These are phyloP conservation scores for Gymnobelideus leadbeateri DNA, from an alignment of 2,113 vertebrate species.

Conservation along the genomic window DNA sequence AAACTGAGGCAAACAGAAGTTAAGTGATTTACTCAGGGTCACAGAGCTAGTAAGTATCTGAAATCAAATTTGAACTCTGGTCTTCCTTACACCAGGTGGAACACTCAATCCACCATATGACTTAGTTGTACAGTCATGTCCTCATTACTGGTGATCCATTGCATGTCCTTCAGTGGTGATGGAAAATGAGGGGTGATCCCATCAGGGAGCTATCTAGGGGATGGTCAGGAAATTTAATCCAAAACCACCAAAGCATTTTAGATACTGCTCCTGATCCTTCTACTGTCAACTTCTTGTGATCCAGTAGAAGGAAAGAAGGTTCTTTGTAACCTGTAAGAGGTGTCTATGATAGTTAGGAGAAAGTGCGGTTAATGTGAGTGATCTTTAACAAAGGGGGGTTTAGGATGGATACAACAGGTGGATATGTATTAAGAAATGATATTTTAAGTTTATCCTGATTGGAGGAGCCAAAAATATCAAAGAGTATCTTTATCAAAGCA, in stretches of 20 bases:
- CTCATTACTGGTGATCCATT: neutral
- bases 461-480: slow-evolving; percentile 25
- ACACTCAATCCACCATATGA: too few species aligned
- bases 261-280: neutral
- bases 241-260: neutral
- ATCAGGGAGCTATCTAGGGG: neutral
- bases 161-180: neutral
- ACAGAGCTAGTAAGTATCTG: too few species aligned
- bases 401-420: slow-evolving; percentile 23
- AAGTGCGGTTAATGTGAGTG: slow-evolving; percentile 3
- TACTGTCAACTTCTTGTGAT: neutral
- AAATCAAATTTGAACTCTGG: too few species aligned
- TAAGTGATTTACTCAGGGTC: too few species aligned
- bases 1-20: too few species aligned
- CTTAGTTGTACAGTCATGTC: too few species aligned
- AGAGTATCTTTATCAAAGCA: too few species aligned
- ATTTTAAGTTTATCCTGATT: slow-evolving; percentile 39
- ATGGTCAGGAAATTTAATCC: neutral
- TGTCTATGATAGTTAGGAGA: neutral
- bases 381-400: slow-evolving; percentile 52
- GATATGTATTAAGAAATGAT: slow-evolving; percentile 36
- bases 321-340: neutral
- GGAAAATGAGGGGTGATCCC: neutral
- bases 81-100: too few species aligned
- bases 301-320: neutral